phyloP scores from a whole-genome alignment of 2,797 vertebrate genomes.

The Harpagifer antarcticus region DNA sequence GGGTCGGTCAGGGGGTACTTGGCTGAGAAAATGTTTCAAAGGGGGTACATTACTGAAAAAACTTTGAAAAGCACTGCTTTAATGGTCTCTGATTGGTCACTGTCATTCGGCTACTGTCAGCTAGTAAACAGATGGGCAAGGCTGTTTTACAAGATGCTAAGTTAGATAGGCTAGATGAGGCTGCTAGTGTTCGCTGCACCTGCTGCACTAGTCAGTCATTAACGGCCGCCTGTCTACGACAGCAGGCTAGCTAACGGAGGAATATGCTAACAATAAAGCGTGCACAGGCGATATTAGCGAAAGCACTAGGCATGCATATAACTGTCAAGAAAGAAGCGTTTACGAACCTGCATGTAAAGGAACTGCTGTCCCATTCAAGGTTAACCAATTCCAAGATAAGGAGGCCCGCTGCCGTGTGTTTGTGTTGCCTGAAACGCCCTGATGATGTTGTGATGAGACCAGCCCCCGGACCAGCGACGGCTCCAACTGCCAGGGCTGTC shows the following conservation, averaged over 20 bases:
- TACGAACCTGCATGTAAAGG: constrained; percentile 69
- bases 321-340: neutral
- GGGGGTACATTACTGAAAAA: no score
- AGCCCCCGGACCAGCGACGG: neutral
- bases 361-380: constrained; percentile 60
- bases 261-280: constrained; percentile 43
- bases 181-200: constrained; percentile 63
- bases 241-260: constrained; percentile 53
- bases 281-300: constrained; percentile 2
- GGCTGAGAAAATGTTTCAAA: no score
- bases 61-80: no score
- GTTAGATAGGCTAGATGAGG: constrained; percentile 13
- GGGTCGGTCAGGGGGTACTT: no score
- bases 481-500: constrained; percentile 50
- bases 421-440: constrained; percentile 72
- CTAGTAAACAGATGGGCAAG: neutral
- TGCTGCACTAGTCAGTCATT: constrained; percentile 71
- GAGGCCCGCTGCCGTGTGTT: constrained; percentile 11
- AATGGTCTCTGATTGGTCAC: neutral
- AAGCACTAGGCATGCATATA: accelerated
- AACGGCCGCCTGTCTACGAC: constrained; percentile 56
- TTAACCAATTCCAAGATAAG: constrained; percentile 43
- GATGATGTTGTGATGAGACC: constrained; percentile 71
- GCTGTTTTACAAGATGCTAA: constrained; percentile 28
- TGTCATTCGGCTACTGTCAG: neutral